Conservation (phyloP, 2,113 vertebrate species). For the Malurus alboscapulatus region DNA sequence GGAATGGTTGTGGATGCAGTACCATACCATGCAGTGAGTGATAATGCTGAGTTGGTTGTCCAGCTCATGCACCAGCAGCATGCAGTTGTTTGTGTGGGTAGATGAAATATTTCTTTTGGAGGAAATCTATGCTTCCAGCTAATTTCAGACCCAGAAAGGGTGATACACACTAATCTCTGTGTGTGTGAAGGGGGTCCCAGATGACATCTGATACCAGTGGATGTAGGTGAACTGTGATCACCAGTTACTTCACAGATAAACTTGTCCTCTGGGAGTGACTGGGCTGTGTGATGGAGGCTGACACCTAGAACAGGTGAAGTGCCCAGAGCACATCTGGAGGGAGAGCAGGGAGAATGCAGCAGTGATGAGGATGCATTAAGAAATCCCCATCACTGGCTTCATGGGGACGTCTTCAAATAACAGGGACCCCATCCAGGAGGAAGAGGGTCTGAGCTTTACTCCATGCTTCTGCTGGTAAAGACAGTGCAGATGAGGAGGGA, state of each 20-base stretch:
- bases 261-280: not conserved
- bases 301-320: not conserved
- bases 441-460: not conserved
- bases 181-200: not conserved
- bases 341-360: not conserved
- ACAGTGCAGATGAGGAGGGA: not conserved
- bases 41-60: not conserved
- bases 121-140: not conserved
- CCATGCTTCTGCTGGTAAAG: rapidly evolving
- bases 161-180: not conserved
- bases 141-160: not conserved
- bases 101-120: not conserved
- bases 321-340: not conserved
- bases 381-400: not conserved
- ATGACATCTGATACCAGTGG: not conserved
- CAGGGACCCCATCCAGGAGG: not conserved
- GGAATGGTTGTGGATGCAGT: not conserved
- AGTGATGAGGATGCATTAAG: not conserved
- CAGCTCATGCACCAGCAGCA: not conserved
- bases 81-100: not conserved
- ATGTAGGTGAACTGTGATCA: not conserved
- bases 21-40: not conserved
- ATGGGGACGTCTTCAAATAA: not conserved
- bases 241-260: not conserved
- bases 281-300: not conserved